phyloP scores from a whole-genome alignment of 2,113 vertebrate genomes.

The Coptodon bakossiorum region DNA sequence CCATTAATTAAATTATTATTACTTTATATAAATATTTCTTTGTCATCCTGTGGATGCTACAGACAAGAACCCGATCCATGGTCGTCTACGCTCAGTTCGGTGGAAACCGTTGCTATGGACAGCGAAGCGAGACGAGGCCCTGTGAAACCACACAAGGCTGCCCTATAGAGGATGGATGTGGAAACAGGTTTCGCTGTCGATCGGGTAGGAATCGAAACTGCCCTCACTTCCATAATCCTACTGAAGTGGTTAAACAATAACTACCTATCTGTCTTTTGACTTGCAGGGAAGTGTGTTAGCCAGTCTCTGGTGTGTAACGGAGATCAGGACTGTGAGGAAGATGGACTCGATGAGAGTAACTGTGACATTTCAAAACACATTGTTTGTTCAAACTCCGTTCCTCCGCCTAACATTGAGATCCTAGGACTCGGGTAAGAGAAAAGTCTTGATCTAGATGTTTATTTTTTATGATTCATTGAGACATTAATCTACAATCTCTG shows the following conservation, averaged over 20 bases:
- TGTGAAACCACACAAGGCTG: constrained; percentile 79
- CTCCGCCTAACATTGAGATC: constrained; percentile 74
- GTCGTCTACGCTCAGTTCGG: constrained; percentile 80
- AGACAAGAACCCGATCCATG: constrained; percentile 77
- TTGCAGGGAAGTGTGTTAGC: constrained; percentile 80
- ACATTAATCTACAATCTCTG: background rate
- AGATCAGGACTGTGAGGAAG: constrained; percentile 86
- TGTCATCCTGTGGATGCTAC: background rate
- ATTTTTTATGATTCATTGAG: background rate
- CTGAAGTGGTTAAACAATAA: background rate
- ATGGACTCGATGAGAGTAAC: constrained; percentile 76
- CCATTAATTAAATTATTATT: background rate
- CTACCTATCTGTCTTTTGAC: background rate
- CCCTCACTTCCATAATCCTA: background rate
- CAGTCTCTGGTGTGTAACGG: constrained; percentile 81
- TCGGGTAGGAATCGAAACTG: constrained; percentile 71
- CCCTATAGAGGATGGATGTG: constrained; percentile 81
- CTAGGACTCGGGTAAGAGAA: constrained; percentile 76
- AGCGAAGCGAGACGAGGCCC: constrained; percentile 58
- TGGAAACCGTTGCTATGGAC: constrained; percentile 75
- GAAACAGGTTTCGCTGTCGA: constrained; percentile 81
- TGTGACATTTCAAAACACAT: constrained; percentile 28
- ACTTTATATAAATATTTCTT: background rate
- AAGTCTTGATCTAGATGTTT: background rate
- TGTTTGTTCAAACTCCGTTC: constrained; percentile 51